Evolutionary conservation across 1,140 invertebrate genomes (phyloP), one percentile per base, ranked within the genome.

Genomic region (Arion vulgaris): DNA sequence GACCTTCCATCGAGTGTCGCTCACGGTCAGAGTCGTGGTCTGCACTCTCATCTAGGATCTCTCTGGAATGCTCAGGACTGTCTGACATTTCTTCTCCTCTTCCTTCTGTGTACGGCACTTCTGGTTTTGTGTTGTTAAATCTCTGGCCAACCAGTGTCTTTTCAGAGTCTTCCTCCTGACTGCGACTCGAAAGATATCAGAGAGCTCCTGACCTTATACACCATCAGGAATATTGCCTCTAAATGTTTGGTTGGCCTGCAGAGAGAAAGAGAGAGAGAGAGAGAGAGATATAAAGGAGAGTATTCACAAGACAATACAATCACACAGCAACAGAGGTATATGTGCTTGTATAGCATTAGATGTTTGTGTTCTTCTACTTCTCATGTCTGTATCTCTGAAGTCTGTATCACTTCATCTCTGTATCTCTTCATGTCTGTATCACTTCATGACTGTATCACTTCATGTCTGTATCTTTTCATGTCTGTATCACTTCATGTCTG

Each of bases 191-290:
- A 86, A 2, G 85, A 86, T 0, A 86, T 76, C 34, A 89, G 77
- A 39, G 84, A 83, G 41, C 86, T 87, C 38, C 88, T 85, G 19
- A 87, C 82, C 78, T 87, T 83, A 72, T 88, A 88, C 49, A 89
- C 87, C 66, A 85, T 82, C 19, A 85, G 81, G 66, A 86, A 89
- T 28, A 88, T 72, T 17, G 68, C 39, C 36, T 84, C 78, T 41
- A 89, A 36, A 32, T 80, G 81, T 71, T 85, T 85, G 26, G 78
- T 83, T 23, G 83, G 85, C 75, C 85, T 86, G 80, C 4, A 76
- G 53, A 57, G 23, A 57, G n/a, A n/a, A n/a, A n/a, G n/a, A n/a
- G n/a, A n/a, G n/a, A n/a, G n/a, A n/a, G n/a, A n/a, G n/a, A n/a
- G n/a, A n/a, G n/a, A n/a, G n/a, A n/a, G n/a, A n/a, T n/a, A n/a